Evolutionary conservation across 2,113 vertebrate species (phyloP), one percentile per base, ranked within the genome.

Genomic region (Pipra filicauda): DNA sequence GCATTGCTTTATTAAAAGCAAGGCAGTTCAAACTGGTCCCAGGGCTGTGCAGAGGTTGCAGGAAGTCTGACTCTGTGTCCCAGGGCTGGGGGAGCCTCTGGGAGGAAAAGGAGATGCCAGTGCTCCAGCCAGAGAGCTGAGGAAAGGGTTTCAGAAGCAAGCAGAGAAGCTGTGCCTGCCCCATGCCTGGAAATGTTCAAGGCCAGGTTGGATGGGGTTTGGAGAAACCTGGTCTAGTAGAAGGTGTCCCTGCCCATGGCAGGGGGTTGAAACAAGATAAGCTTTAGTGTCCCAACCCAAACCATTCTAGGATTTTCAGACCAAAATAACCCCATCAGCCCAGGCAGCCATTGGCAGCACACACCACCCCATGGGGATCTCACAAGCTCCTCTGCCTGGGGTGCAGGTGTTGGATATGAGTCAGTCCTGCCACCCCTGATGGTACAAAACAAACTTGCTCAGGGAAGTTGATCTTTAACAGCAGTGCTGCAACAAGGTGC

Each of bases 121-220:
- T 0, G 20, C 46, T 39, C 24, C 0, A 0, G 6, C 28, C 2
- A 4, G 44, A 41, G 35, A 15, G 46, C 18, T 8, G 8, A 28
- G 70, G 51, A 5, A 21, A n/a, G 17, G 18, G 1, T 5, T 75
- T 65, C 28, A 65, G 41, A 44, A 65, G 62, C 7, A 6, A 65
- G 41, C 9, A 65, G 13, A 15, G 62, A 43, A 22, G 28, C 62
- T 43, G 28, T 43, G 62, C 19, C 28, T 65, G 62, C 28, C 39
- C 39, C 19, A 4, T 15, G 28, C 39, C 39, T 65, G 62, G 39
- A 31, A 65, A 12, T 22, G 20, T 65, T 9, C 62, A 65, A 65
- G 39, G 28, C 13, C 39, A 65, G 28, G 15, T 15, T 37, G 58
- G 58, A 37, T 6, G 16, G 58, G 27, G 27, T 27, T 30, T 41